Percentiles rank a stretch among this genome's conserved stretches.
These are phyloP conservation scores for Stenodera caucasica DNA, from an alignment of 2,888 invertebrate species.

Conservation along the genomic window DNA sequence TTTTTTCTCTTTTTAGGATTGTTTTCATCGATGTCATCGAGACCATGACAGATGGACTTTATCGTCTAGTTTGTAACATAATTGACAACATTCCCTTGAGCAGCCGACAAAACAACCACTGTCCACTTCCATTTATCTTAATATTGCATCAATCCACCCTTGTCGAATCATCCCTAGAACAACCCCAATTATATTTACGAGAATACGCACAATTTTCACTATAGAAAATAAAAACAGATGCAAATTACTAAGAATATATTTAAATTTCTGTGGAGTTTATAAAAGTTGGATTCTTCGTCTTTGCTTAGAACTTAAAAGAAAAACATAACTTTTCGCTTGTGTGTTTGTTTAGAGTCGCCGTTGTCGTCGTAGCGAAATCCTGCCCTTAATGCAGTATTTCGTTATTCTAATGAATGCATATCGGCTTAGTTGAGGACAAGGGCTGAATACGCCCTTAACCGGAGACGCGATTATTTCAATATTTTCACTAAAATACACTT, in stretches of 20 bases:
- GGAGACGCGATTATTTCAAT: not conserved
- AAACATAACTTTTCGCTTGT: constrained; percentile 47
- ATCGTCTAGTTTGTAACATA: constrained; percentile 8
- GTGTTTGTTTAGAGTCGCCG: constrained; percentile 34
- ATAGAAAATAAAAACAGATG: not conserved
- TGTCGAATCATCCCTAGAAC: constrained; percentile 1
- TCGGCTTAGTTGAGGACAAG: constrained; percentile 45
- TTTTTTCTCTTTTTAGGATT: not conserved
- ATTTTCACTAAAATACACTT: no score
- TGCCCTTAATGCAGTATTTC: constrained; percentile 50
- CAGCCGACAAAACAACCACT: constrained; percentile 9
- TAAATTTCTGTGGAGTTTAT: constrained; percentile 43
- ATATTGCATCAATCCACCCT: constrained; percentile 10
- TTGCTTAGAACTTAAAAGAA: constrained; percentile 47
- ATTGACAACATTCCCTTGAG: constrained; percentile 16
- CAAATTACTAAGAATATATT: constrained; percentile 3
- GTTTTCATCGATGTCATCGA: not conserved
- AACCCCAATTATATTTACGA: constrained; percentile 17
- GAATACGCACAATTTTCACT: no score
- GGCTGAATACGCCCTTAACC: not conserved
- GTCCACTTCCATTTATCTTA: constrained; percentile 20
- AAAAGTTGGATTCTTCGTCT: constrained; percentile 46
- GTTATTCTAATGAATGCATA: constrained; percentile 54
- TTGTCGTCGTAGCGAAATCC: constrained; percentile 32
- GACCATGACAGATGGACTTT: constrained; percentile 11